Evolutionary conservation across 2,113 vertebrate genomes (phyloP).

Genomic region (Carlito syrichta): DNA sequence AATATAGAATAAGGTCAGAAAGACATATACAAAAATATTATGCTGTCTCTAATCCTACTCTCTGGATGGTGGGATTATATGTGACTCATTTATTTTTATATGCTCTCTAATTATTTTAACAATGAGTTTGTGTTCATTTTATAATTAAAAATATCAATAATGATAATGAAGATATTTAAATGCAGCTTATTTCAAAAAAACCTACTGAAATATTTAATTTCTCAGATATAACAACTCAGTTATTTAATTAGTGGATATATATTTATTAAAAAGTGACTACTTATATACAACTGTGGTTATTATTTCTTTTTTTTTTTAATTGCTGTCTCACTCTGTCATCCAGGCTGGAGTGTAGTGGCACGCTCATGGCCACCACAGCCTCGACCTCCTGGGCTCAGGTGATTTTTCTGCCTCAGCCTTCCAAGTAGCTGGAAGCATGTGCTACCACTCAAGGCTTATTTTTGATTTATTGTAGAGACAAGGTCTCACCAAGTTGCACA

Average conservation of each 20-base stretch:
- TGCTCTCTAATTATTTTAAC: neutral
- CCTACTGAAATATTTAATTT: neutral
- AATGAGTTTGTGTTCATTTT: neutral
- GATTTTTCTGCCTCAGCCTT: no score
- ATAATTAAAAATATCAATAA: neutral
- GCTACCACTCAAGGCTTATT: no score
- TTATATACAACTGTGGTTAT: neutral
- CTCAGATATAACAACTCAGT: neutral
- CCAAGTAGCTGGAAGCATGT: no score
- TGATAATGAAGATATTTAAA: neutral
- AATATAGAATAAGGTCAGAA: neutral
- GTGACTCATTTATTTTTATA: neutral
- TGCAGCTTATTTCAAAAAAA: neutral
- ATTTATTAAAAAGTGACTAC: neutral
- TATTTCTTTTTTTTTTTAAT: no score
- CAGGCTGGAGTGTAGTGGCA: no score
- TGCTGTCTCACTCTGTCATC: no score
- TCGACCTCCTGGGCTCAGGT: no score
- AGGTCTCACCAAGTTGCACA: no score
- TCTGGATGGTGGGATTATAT: neutral
- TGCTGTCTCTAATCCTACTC: neutral
- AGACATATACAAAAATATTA: neutral
- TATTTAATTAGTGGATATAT: neutral
- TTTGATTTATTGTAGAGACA: no score
- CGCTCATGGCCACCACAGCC: no score